These are phyloP conservation scores for Mastomys natalensis DNA, from an alignment of 2,113 vertebrate species.

Conservation along the genomic window DNA sequence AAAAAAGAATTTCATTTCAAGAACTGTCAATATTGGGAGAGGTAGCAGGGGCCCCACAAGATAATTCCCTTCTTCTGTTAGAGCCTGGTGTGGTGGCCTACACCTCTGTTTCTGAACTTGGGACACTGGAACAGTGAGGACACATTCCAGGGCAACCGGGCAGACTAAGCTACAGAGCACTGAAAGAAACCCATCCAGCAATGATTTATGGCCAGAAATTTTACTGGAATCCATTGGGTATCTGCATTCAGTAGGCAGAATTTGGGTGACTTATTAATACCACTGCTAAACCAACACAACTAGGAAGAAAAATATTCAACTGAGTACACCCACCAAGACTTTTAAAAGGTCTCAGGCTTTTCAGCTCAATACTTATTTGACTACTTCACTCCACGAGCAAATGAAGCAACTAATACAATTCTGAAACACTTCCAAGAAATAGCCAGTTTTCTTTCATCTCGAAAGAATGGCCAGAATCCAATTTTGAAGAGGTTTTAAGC, in stretches of 20 bases:
- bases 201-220: neutral
- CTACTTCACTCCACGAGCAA: neutral
- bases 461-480: neutral
- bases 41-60: neutral
- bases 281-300: neutral
- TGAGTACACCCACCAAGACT: neutral
- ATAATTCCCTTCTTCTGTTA: neutral
- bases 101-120: neutral
- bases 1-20: constrained; percentile 18
- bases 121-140: neutral
- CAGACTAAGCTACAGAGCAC: neutral
- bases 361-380: neutral
- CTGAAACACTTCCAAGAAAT: neutral
- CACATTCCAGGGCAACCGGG: neutral
- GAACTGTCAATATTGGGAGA: neutral
- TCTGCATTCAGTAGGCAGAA: neutral
- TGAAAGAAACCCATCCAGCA: neutral
- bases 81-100: neutral
- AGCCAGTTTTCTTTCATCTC: neutral
- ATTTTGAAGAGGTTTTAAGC: neutral
- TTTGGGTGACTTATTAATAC: neutral
- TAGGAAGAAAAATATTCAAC: neutral
- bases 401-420: neutral
- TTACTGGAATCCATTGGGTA: neutral
- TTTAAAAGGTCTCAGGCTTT: neutral